Evolutionary conservation across 2,888 invertebrate genomes (phyloP), one percentile per base, ranked within the genome.

Genomic region (Dasypogon diadema): DNA sequence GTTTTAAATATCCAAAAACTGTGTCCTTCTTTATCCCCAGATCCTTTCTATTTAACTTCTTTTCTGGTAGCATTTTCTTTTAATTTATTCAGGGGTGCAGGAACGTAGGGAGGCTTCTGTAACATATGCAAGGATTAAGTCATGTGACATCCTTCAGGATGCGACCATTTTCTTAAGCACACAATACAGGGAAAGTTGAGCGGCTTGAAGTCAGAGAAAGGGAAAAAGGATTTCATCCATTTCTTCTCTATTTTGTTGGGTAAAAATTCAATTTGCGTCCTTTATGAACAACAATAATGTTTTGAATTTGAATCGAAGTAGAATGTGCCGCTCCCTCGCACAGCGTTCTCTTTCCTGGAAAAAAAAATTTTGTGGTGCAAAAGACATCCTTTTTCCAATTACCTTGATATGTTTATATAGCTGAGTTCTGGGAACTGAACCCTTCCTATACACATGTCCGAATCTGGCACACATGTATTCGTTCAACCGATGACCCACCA

Each of bases 121-220:
- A 70, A 70, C 70, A 70, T 70, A 70, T 70, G 70, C 70, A 70
- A 70, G 70, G 70, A 70, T 70, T 70, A 70, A 70, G 70, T 70
- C 70, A 70, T 70, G 70, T 70, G 70, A 70, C 70, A 54, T 70
- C 37, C 30, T 70, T 70, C 34, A 54, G 8, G 54, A 70, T 70
- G 51, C 34, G 34, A 30, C 26, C 34, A 46, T 70, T 54, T 70
- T 54, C 54, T 70, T 34, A 18, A 18, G 21, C 22, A 34, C 16
- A 68, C 26, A 30, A 54, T 26, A 22, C 18, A 16, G 54, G 54
- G 14, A 22, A 54, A 21, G 18, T 54, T 54, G 54, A 54, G 22
- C 22, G 2, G 18, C 6, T 18, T 54, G 54, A 54, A 18, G 54
- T 2, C 2, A 5, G 4, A 6, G 8, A 6, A 16, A 54, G 54